Conservation (phyloP, 2,797 vertebrate species). For the Heterohyrax brucei region DNA sequence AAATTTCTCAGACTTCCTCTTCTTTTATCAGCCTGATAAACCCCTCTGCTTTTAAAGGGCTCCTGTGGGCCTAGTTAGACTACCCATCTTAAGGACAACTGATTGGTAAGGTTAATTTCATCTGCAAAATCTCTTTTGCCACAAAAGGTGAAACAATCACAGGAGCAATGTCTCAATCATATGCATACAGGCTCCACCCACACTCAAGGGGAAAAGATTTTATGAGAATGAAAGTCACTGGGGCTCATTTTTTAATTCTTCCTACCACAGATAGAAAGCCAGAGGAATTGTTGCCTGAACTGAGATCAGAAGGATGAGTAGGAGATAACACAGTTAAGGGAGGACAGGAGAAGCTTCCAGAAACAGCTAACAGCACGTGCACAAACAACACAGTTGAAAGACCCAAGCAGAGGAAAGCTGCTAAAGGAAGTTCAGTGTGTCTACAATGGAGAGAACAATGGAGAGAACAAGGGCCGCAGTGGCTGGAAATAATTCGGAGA, state of each 20-base stretch:
- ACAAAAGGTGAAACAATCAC: background rate
- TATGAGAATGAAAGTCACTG: background rate
- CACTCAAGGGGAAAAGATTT: background rate
- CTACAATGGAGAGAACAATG: constrained; percentile 17
- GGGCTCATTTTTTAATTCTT: background rate
- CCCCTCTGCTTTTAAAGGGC: background rate
- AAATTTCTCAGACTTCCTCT: constrained; percentile 33
- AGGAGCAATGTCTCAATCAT: background rate
- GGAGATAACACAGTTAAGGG: constrained; percentile 15
- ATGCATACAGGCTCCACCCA: background rate
- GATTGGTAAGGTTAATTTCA: constrained; percentile 50
- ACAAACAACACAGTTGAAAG: constrained; percentile 2
- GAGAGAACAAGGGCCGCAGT: background rate
- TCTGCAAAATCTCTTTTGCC: constrained; percentile 47
- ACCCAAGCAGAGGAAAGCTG: background rate
- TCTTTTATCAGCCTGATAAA: background rate
- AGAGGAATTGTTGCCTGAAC: constrained; percentile 42
- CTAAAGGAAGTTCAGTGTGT: constrained; percentile 29
- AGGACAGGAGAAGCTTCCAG: constrained; percentile 9
- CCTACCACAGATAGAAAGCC: background rate
- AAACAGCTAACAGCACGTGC: background rate
- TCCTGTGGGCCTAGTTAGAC: background rate
- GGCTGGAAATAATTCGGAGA: constrained; percentile 52
- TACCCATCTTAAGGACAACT: constrained; percentile 49
- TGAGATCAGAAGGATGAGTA: constrained; percentile 8